phyloP scores from a whole-genome alignment of 2,113 vertebrate genomes.

The Nanger granti region DNA sequence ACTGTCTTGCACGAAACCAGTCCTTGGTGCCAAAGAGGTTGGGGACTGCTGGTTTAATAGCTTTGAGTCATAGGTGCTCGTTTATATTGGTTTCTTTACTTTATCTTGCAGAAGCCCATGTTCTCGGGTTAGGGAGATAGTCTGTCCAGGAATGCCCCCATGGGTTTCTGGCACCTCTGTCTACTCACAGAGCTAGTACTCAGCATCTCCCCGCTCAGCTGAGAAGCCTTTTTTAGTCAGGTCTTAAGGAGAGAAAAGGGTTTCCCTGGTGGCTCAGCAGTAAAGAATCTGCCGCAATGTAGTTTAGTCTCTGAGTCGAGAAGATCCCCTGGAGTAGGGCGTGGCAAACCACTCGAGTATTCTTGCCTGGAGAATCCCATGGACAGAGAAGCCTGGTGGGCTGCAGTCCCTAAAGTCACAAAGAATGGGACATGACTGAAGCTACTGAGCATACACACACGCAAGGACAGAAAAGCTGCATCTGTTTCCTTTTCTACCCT shows the following conservation, averaged over 20 bases:
- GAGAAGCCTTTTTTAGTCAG: background rate
- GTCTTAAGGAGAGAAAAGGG: background rate
- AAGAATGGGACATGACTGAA: background rate
- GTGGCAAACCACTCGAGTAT: background rate
- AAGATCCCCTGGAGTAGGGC: background rate
- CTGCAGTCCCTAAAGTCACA: background rate
- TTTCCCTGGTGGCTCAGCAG: background rate
- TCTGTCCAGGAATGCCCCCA: background rate
- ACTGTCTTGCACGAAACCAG: background rate
- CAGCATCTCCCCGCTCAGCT: background rate
- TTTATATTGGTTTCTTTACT: background rate
- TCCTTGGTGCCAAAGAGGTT: background rate
- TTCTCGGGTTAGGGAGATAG: background rate
- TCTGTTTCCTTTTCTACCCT: background rate
- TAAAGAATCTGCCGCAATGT: background rate
- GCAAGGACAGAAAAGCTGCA: background rate
- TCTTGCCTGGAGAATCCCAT: background rate
- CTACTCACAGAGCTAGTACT: background rate
- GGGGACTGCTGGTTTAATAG: background rate
- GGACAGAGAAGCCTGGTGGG: background rate
- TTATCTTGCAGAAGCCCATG: background rate
- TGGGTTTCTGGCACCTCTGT: background rate
- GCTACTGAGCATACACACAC: background rate
- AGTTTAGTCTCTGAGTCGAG: background rate
- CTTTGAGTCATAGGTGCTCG: background rate